Evolutionary conservation across 2,888 invertebrate species (phyloP), one percentile per base, ranked within the genome.

Genomic region (Apamea sordens): DNA sequence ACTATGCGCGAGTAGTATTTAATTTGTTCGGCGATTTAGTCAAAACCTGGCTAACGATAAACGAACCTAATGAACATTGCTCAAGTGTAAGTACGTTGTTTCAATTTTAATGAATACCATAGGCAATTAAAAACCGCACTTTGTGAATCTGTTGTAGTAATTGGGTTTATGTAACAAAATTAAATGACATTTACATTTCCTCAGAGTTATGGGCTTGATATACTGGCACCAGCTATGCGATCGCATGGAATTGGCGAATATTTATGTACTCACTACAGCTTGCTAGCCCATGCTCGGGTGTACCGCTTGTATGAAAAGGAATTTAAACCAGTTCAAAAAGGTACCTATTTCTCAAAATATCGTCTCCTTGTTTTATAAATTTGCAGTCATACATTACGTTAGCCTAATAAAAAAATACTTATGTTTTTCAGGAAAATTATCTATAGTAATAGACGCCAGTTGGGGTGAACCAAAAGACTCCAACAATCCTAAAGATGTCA

Each of bases 21-120:
- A 36, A 28, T 97, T 98, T 97, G 86, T 98, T 97, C 78, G 98
- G 98, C 0, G 97, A 97, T 90, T 94, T 97, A 72, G 97, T 98
- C 21, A 97, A 97, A 92, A 94, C 97, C 50, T 98, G 98, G 98
- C 97, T 98, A 0, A 98, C 98, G 1, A 97, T 98, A 86, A 98
- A 98, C 89, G 98, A 98, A 90, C 98, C 98, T 0, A 96, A 96
- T 88, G 94, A 96, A 79, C 96, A 97, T 89, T 97, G 97, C 87
- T 91, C 89, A 83, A 93, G 93, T 74, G 96, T 96, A 89, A 94
- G 96, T 64, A 32, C 10, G 10, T 64, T 36, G 18, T 28, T 11
- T 24, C 24, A 56, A 56, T 24, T 56, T 56, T 24, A 24, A 11
- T 56, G 24, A 24, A 56, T 56, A 13, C 59, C 11, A 59, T 6